Percentiles rank a stretch among this genome's conserved stretches.
phyloP scores from a whole-genome alignment of 2,113 vertebrate species.

The Actenoides hombroni region DNA sequence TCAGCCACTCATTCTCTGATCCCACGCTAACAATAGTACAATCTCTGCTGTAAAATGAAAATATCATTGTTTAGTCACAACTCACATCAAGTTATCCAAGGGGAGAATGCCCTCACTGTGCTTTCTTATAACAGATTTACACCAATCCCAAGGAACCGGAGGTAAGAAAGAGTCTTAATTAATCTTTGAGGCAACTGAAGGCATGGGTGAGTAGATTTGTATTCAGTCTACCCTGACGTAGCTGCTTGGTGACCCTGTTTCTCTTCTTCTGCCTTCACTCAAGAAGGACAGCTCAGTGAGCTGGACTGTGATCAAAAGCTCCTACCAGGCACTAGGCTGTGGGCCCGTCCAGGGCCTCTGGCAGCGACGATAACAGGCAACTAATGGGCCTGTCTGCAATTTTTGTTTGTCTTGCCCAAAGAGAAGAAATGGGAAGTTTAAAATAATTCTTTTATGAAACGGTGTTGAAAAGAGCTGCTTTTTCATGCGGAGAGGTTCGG shows the following conservation, averaged over 20 bases:
- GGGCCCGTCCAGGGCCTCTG: conserved; percentile 8
- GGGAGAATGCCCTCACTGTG: conserved; percentile 59
- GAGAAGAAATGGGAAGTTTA: not conserved
- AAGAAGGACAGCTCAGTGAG: conserved; percentile 26
- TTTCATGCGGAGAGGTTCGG: not conserved
- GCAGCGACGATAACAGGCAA: not conserved
- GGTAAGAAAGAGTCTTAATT: conserved; percentile 73
- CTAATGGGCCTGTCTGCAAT: not conserved
- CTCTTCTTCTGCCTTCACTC: conserved; percentile 25
- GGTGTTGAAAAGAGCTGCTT: not conserved
- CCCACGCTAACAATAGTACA: not conserved
- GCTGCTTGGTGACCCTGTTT: conserved; percentile 25
- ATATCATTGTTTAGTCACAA: conserved; percentile 10
- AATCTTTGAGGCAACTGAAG: conserved; percentile 31
- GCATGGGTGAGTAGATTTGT: conserved; percentile 53
- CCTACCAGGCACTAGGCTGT: not conserved
- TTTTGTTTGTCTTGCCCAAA: not conserved
- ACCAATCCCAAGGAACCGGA: conserved; percentile 74
- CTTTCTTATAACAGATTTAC: conserved; percentile 75
- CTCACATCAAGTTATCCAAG: conserved; percentile 12
- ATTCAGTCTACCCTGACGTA: conserved; percentile 46
- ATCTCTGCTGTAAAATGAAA: not conserved
- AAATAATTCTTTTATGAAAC: not conserved
- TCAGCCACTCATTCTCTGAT: conserved; percentile 1
- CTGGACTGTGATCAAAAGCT: conserved; percentile 37